A percentile compares a stretch with the other conserved stretches of the same genome.
phyloP scores from a whole-genome alignment of 2,888 invertebrate species.

The Girardia tigrina region DNA sequence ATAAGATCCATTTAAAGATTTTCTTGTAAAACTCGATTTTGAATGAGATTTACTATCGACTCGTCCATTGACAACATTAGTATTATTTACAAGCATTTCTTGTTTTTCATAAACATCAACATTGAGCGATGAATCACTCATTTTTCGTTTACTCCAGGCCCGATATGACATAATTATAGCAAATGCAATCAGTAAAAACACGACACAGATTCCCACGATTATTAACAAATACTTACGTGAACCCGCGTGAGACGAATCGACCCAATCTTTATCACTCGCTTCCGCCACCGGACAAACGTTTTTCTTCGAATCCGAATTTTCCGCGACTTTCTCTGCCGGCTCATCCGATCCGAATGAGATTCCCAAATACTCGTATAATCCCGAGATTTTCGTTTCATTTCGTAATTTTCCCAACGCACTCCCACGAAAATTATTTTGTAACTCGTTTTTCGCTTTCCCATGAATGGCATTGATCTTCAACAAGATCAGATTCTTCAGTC shows the following conservation, averaged over 20 bases:
- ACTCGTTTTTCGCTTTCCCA: conserved; percentile 9
- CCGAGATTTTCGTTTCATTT: conserved; percentile 16
- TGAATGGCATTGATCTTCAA: conserved; percentile 5
- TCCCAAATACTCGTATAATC: neutral
- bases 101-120: conserved; percentile 29
- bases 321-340: neutral
- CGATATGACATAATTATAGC: conserved; percentile 35
- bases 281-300: conserved; percentile 15
- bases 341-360: conserved; percentile 1
- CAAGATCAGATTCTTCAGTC: conserved; percentile 5
- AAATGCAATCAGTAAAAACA: conserved; percentile 29
- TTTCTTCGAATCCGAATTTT: neutral
- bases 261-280: conserved; percentile 26
- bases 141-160: conserved; percentile 34
- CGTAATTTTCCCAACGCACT: conserved; percentile 28
- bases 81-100: conserved; percentile 28
- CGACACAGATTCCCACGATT: conserved; percentile 32
- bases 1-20: conserved; percentile 4
- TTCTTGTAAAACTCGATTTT: neutral
- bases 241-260: neutral
- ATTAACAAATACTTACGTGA: conserved; percentile 32
- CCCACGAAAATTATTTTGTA: neutral
- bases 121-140: neutral
- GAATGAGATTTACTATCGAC: conserved; percentile 5
- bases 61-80: neutral